Conservation (phyloP, 2,888 invertebrate genomes). For the Agrochola circellaris region DNA sequence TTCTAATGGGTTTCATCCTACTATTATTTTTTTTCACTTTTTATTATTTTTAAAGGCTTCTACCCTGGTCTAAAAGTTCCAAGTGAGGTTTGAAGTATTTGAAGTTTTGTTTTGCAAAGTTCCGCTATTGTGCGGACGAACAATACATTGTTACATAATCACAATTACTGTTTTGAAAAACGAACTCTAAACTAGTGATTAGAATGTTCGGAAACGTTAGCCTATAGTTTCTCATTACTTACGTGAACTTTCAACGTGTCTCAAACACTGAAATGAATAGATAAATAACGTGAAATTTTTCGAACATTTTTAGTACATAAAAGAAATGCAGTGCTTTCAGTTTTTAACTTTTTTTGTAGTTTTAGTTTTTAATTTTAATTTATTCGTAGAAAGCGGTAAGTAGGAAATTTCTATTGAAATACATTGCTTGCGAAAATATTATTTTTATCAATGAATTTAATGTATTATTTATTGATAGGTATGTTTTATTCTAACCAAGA, state of each 20-base stretch:
- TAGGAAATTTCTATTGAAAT: background rate
- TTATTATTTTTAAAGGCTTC: no score
- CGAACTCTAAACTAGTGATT: constrained; percentile 48
- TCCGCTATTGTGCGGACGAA: constrained; percentile 66
- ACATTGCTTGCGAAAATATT: background rate
- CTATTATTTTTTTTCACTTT: no score
- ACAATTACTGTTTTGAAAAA: constrained; percentile 60
- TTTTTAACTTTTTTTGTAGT: constrained; percentile 63
- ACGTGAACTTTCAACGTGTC: constrained; percentile 42
- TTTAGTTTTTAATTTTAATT: constrained; percentile 50
- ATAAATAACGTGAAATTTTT: constrained; percentile 26
- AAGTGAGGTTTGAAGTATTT: constrained; percentile 21
- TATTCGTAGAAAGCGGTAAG: constrained; percentile 75
- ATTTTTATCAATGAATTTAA: background rate
- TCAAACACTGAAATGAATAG: constrained; percentile 37
- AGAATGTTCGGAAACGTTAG: constrained; percentile 28
- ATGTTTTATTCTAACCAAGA: background rate
- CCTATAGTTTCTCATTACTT: constrained; percentile 47
- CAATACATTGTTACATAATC: constrained; percentile 69
- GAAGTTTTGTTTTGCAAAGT: constrained; percentile 56
- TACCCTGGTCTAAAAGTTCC: no score
- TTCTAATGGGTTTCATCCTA: no score
- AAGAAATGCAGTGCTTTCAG: constrained; percentile 60
- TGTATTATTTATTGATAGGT: background rate
- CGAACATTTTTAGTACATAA: background rate